Evolutionary conservation across 2,888 invertebrate genomes (phyloP).

Genomic region (Lepas anatifera): DNA sequence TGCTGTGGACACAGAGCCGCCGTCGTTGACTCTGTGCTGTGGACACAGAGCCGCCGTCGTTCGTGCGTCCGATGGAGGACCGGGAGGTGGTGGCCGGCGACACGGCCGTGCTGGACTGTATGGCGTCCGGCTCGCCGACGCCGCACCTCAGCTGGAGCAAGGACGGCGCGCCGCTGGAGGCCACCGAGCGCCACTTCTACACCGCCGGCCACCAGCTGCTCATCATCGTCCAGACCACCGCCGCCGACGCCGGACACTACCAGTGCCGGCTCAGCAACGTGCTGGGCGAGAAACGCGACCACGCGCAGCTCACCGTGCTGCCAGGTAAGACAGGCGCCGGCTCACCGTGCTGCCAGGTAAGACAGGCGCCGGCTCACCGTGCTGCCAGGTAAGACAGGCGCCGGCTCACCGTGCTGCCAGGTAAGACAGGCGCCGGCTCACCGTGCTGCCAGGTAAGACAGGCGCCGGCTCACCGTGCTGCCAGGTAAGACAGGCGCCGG

Average conservation of each 20-base stretch:
- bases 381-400: no score
- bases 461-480: no score
- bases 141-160: conserved; percentile 74
- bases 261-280: conserved; percentile 83
- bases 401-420: no score
- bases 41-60: conserved; percentile 64
- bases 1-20: no score
- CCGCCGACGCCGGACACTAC: conserved; percentile 70
- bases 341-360: no score
- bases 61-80: conserved; percentile 71
- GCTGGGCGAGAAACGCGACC: conserved; percentile 60
- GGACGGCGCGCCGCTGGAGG: conserved; percentile 56
- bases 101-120: conserved; percentile 75
- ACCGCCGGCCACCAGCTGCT: conserved; percentile 76
- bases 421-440: no score
- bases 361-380: no score
- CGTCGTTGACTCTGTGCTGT: no score
- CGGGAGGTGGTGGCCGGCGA: conserved; percentile 70
- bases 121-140: conserved; percentile 71
- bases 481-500: no score
- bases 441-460: no score
- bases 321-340: no score
- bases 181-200: conserved; percentile 71
- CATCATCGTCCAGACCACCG: conserved; percentile 67
- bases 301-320: conserved; percentile 43